Conservation (phyloP, 2,113 vertebrate species). For the Aegotheles bennettii region DNA sequence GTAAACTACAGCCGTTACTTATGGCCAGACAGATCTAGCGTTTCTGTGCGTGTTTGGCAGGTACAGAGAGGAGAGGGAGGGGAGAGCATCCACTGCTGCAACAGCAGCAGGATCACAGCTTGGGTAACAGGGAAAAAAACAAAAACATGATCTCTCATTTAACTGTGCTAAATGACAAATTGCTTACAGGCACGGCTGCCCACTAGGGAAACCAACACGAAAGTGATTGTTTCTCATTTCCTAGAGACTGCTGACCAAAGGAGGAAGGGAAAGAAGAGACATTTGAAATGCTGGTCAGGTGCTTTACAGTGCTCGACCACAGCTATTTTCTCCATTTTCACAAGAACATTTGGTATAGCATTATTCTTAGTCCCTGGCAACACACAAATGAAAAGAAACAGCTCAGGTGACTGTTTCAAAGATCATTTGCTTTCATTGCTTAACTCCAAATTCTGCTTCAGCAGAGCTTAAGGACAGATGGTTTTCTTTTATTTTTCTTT, state of each 20-base stretch:
- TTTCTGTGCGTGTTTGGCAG: neutral
- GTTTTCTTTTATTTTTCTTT: neutral
- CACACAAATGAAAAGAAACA: slow-evolving; percentile 13
- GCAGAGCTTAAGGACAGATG: neutral
- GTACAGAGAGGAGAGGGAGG: neutral
- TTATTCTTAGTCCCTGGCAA: slow-evolving; percentile 10
- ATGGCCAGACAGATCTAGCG: neutral
- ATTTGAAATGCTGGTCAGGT: slow-evolving; percentile 39
- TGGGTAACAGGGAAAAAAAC: neutral
- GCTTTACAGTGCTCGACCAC: neutral
- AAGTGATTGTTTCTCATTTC: slow-evolving; percentile 51
- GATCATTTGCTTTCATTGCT: slow-evolving; percentile 1
- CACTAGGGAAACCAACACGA: slow-evolving; percentile 31
- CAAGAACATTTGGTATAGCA: neutral
- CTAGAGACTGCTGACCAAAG: slow-evolving; percentile 24
- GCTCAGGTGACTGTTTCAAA: slow-evolving; percentile 40
- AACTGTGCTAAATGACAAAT: slow-evolving; percentile 52
- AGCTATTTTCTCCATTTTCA: slow-evolving; percentile 4
- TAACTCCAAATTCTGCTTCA: neutral
- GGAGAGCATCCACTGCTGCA: neutral
- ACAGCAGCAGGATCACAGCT: slow-evolving; percentile 18
- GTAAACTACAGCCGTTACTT: neutral
- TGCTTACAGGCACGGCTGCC: slow-evolving; percentile 38
- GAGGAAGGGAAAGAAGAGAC: neutral
- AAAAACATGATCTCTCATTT: slow-evolving; percentile 53